Evolutionary conservation across 2,113 vertebrate species (phyloP).

Genomic region (Galeopterus variegatus): DNA sequence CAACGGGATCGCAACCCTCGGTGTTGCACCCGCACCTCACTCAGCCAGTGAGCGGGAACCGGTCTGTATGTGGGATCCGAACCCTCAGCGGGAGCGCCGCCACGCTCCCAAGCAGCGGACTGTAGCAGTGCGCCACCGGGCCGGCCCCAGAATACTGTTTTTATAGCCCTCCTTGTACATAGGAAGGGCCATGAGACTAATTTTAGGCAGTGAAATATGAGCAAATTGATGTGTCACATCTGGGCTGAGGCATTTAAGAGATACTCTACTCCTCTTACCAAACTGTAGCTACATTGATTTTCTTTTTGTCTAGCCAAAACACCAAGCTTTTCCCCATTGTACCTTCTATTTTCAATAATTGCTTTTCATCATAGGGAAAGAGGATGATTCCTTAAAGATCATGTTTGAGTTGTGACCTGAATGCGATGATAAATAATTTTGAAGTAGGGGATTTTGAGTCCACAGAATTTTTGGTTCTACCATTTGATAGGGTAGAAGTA

Average conservation of each 20-base stretch:
- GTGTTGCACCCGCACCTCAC: no score
- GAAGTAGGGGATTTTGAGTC: not conserved
- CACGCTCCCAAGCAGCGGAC: no score
- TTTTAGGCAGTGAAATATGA: not conserved
- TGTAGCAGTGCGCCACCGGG: no score
- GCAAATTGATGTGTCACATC: not conserved
- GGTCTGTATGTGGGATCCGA: no score
- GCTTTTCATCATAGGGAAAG: not conserved
- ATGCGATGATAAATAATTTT: not conserved
- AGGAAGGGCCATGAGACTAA: not conserved
- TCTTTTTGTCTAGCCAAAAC: not conserved
- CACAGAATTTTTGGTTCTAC: not conserved
- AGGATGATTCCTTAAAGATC: not conserved
- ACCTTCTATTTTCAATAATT: not conserved
- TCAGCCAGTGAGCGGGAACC: no score
- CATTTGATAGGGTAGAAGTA: not conserved
- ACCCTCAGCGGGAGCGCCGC: no score
- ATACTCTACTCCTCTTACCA: not conserved
- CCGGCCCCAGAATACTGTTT: no score
- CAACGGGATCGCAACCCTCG: no score
- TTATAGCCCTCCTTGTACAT: not conserved
- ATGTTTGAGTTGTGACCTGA: not conserved
- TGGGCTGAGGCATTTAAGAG: not conserved
- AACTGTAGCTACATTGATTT: no score
- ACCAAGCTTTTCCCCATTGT: not conserved